Evolutionary conservation across 2,797 vertebrate species (phyloP).

Genomic region (Tenualosa thibaudeaui): DNA sequence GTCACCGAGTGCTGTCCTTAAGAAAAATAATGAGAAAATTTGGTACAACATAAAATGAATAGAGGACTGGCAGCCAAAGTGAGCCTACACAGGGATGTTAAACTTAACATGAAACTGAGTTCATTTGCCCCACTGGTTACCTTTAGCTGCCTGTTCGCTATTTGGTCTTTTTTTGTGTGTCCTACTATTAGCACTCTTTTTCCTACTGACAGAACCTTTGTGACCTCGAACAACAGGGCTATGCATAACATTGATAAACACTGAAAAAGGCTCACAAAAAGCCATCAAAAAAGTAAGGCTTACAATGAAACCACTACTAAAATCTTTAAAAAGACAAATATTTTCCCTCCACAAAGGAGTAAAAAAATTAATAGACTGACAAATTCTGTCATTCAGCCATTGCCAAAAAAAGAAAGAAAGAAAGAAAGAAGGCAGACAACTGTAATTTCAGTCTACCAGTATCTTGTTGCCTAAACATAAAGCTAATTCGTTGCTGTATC

Average conservation of each 20-base stretch:
- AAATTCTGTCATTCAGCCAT: background rate
- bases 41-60: too few relatives aligned
- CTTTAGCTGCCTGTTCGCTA: too few relatives aligned
- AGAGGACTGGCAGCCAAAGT: too few relatives aligned
- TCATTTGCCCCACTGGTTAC: too few relatives aligned
- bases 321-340: conserved; percentile 3
- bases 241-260: background rate
- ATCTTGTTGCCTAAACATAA: background rate
- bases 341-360: background rate
- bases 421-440: background rate
- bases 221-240: too few relatives aligned
- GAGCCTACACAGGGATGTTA: too few relatives aligned
- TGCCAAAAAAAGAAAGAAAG: too few relatives aligned
- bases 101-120: too few relatives aligned
- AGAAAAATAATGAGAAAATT: too few relatives aligned
- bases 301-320: conserved; percentile 1
- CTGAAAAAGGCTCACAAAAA: background rate
- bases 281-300: background rate
- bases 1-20: too few relatives aligned
- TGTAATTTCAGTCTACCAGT: background rate
- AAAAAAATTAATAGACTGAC: background rate
- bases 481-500: background rate
- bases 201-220: background rate
- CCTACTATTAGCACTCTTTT: too few relatives aligned
- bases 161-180: too few relatives aligned